Evolutionary conservation across 2,113 vertebrate genomes (phyloP).

Genomic region (Nyctereutes procyonoides): DNA sequence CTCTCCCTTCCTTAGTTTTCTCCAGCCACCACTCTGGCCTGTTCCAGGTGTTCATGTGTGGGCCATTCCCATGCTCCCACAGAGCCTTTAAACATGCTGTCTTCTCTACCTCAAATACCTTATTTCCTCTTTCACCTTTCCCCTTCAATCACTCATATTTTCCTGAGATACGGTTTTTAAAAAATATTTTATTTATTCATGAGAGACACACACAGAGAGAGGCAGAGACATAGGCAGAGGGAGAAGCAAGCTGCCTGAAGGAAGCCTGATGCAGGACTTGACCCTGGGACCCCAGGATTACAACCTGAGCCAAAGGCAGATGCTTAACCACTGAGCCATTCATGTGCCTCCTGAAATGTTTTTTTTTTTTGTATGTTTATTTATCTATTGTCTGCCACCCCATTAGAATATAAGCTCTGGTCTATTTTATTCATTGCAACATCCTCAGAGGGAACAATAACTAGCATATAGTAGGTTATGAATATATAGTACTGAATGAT

Average conservation of each 20-base stretch:
- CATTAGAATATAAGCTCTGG: not conserved
- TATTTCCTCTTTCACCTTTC: not conserved
- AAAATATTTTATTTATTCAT: too few species aligned
- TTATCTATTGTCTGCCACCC: not conserved
- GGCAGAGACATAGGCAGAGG: too few species aligned
- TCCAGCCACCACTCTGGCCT: not conserved
- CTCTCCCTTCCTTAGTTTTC: not conserved
- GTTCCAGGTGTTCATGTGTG: not conserved
- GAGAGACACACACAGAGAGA: too few species aligned
- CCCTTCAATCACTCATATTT: not conserved
- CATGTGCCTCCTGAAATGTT: too few species aligned
- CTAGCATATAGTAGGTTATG: not conserved
- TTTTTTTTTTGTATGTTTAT: not conserved
- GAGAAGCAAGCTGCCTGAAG: too few species aligned
- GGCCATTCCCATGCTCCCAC: not conserved
- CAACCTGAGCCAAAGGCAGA: too few species aligned
- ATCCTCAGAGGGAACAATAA: conserved; percentile 2
- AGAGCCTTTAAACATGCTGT: not conserved
- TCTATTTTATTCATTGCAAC: not conserved
- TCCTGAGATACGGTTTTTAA: not conserved
- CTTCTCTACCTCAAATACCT: not conserved
- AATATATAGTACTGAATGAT: not conserved
- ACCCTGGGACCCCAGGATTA: too few species aligned
- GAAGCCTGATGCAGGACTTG: too few species aligned
- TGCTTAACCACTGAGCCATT: too few species aligned